Evolutionary conservation across 2,113 vertebrate species (phyloP).

Genomic region (Pandion haliaetus): DNA sequence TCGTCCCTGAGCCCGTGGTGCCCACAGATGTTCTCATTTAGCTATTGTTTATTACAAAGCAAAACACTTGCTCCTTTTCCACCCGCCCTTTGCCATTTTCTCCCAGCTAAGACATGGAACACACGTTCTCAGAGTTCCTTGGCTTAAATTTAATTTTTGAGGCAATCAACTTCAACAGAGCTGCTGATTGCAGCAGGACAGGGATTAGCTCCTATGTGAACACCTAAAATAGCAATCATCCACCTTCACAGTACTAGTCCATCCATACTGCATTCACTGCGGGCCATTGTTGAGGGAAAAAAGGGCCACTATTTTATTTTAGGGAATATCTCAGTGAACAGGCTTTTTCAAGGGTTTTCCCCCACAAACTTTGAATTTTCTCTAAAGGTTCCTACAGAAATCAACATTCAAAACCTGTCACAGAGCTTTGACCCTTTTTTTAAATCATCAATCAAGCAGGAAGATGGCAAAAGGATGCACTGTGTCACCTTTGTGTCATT

Average conservation of each 20-base stretch:
- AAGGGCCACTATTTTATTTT: not conserved
- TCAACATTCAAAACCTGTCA: not conserved
- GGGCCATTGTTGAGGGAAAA: not conserved
- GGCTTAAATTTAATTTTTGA: constrained; percentile 48
- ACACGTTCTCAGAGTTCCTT: not conserved
- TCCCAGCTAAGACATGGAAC: not conserved
- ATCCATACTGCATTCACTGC: not conserved
- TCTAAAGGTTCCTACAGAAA: not conserved
- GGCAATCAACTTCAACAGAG: constrained; percentile 12
- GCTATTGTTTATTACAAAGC: not conserved
- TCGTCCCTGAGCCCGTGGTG: rapidly evolving
- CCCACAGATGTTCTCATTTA: not conserved
- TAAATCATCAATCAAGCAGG: not conserved
- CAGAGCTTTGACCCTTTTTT: not conserved
- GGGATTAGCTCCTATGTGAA: not conserved
- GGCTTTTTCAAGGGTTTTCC: not conserved
- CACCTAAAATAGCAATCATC: not conserved
- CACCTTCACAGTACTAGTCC: not conserved
- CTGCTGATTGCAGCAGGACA: constrained; percentile 47
- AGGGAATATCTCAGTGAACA: not conserved
- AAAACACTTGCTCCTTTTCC: not conserved
- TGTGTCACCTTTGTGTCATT: not conserved
- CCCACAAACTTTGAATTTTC: not conserved
- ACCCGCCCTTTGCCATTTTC: not conserved
- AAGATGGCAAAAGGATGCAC: not conserved